These are phyloP conservation scores for Exaiptasia diaphana DNA, from an alignment of 64 coral and sea anemone species.

Conservation along the genomic window DNA sequence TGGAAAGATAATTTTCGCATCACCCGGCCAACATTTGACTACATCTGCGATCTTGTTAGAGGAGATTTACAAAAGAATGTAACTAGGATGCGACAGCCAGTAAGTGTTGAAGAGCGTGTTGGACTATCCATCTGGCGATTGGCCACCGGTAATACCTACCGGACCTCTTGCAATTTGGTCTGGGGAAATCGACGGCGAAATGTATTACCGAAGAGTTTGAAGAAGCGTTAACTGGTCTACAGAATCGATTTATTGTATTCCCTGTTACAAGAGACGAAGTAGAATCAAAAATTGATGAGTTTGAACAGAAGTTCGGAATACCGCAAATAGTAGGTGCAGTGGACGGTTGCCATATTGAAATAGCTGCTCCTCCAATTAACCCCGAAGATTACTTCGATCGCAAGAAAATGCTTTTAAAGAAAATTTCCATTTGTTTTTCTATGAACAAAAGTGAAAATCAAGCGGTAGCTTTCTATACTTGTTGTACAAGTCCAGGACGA, in stretches of 20 bases:
- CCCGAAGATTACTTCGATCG: neutral
- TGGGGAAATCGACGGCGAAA: neutral
- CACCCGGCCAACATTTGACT: neutral
- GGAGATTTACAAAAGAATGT: neutral
- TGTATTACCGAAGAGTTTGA: neutral
- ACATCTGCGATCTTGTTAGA: neutral
- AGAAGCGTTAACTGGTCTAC: neutral
- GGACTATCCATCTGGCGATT: neutral
- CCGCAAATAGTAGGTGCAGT: slow-evolving; percentile 36
- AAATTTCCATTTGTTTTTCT: too few relatives aligned
- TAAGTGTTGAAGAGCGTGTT: neutral
- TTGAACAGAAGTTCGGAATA: neutral
- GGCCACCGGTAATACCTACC: slow-evolving; percentile 5
- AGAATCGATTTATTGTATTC: slow-evolving; percentile 24
- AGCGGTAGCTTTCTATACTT: too few relatives aligned
- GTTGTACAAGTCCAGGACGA: too few relatives aligned
- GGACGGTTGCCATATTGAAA: slow-evolving; percentile 23
- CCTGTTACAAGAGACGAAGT: slow-evolving; percentile 11
- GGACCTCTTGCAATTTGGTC: neutral
- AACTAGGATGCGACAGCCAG: neutral
- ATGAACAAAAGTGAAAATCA: too few relatives aligned
- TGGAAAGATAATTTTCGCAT: slow-evolving; percentile 20
- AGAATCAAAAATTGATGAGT: neutral
- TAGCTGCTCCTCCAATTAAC: neutral
- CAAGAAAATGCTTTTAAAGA: too few relatives aligned